Conservation (phyloP, 2,113 vertebrate species). For the Microcebus jonahi region DNA sequence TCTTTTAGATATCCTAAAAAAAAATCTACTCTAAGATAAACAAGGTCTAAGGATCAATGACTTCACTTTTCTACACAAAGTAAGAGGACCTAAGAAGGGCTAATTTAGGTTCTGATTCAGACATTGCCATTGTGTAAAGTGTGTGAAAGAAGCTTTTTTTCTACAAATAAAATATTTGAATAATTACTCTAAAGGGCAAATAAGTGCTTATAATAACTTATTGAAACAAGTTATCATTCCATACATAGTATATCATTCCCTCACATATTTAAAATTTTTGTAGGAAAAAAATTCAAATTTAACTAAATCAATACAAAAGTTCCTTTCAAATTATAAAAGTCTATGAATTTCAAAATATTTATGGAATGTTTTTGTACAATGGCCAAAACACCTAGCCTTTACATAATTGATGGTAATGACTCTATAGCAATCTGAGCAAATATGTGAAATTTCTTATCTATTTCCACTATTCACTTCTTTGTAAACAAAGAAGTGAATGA, state of each 20-base stretch:
- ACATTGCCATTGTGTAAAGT: not conserved
- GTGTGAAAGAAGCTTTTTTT: not conserved
- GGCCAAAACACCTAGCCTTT: not conserved
- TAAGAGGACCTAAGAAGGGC: not conserved
- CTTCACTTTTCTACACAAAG: not conserved
- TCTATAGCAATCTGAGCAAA: not conserved
- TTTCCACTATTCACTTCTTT: not conserved
- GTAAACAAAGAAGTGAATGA: not conserved
- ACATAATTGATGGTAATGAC: not conserved
- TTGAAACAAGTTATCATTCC: not conserved
- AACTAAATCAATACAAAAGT: not conserved
- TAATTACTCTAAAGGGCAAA: not conserved
- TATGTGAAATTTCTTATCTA: not conserved
- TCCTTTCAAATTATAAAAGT: not conserved
- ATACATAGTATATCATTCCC: not conserved
- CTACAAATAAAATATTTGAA: not conserved
- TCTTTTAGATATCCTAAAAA: not conserved
- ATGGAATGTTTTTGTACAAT: not conserved
- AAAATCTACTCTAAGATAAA: not conserved
- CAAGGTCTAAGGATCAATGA: not conserved
- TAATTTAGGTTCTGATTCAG: not conserved
- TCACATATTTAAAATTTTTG: not conserved
- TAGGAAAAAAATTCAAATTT: not conserved
- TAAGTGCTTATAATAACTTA: not conserved
- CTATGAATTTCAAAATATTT: not conserved